Base-by-base conservation (phyloP, 2,797 vertebrate species). In the Babyrousa celebensis region DNA sequence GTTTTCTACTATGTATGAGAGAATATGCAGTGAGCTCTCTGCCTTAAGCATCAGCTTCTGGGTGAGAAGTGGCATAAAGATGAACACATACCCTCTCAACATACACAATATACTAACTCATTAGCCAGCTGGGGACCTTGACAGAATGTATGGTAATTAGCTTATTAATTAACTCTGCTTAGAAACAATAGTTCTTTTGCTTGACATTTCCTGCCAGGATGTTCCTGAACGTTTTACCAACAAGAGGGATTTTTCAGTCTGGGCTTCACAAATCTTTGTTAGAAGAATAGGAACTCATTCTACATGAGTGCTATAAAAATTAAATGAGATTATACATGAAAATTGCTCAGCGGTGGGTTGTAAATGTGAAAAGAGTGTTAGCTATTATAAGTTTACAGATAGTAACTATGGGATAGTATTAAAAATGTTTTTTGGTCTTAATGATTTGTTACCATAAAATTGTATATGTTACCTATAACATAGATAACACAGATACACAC, bases 71-170 rank as follows among this genome's bases (percentile, higher is more conserved):
- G n/a, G 68, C 65, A 36, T 2, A 0, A 78, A 63, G 3, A 0
- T 17, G 70, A 89, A n/a, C 7, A 63, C 43, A 27, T 48, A 54
- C 18, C 21, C 9, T 25, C 20, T 54, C 48, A 2, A 18, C 11
- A 16, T 18, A 63, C 1, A 21, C 1, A 78, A 63, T 4, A 0
- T 0, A 63, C 17, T 32, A 75, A 29, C 87, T 87, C 21, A 20
- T 60, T n/a, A 20, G 1, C 32, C 43, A 93, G 3, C 20, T 63
- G 18, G 36, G 20, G 62, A 16, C 0, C 1, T 68, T 0, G 0
- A 1, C 1, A 79, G 65, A 2, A 96, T 3, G 12, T 68, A 32
- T 9, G 29, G 20, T 48, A 4, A 68, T 63, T 77, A 87, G 58
- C 32, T 89, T 84, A 70, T 74, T 77, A 72, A 83, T 48, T 60